Evolutionary conservation across 2,888 invertebrate species (phyloP), one percentile per base, ranked within the genome.

Genomic region (Drosophila leonis): DNA sequence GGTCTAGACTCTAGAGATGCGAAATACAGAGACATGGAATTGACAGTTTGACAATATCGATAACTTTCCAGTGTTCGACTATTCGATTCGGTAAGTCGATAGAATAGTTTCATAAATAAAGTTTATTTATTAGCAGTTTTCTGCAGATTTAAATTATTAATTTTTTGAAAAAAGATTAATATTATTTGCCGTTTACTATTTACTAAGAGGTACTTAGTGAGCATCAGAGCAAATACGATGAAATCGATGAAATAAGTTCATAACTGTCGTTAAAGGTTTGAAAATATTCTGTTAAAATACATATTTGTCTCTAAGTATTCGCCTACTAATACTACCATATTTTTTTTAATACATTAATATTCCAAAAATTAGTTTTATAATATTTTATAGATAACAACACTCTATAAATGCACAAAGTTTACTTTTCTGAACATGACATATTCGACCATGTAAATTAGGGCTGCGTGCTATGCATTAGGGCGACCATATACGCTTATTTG

Each of bases 401-500:
- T 24, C 24, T 24, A 24, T 24, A 24, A n/a, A n/a, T n/a, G n/a
- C n/a, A n/a, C n/a, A n/a, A n/a, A n/a, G n/a, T n/a, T n/a, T n/a
- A n/a, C n/a, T n/a, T n/a, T n/a, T n/a, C n/a, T n/a, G n/a, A n/a
- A n/a, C n/a, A n/a, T n/a, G n/a, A n/a, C n/a, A 27, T 52, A 52
- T 35, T 15, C 15, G 18, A 15, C 15, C 46, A 29, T n/a, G 39
- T 9, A 27, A 35, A 20, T 5, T 12, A 39, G 37, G 39, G n/a
- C 39, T 39, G 61, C 55, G n/a, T 37, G 29, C 18, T 15, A 9
- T 7, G 12, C 20, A 24, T 8, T 48, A 15, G 31, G 56, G 71
- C 44, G 59, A 61, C 65, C 75, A 35, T 75, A 10, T 7, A 7
- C n/a, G n/a, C 18, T 15, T 18, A 27, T 37, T 33, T 18, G 2